These are phyloP conservation scores for Lophius piscatorius DNA, from an alignment of 2,113 vertebrate genomes.

Conservation along the genomic window DNA sequence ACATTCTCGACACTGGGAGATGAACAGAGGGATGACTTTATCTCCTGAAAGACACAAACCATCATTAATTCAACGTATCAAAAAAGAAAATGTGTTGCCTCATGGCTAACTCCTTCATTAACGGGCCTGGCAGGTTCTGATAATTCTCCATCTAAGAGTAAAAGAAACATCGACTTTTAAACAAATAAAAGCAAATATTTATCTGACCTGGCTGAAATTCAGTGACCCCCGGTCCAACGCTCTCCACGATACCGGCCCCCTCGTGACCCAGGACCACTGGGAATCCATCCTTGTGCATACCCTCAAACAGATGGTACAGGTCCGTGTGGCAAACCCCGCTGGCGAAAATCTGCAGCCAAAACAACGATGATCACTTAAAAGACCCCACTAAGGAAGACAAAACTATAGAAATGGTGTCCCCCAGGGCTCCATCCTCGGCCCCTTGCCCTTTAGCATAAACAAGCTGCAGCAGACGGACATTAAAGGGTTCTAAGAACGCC, in stretches of 20 bases:
- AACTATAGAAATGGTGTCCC: too few species aligned
- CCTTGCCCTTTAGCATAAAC: too few species aligned
- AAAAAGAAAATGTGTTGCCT: too few species aligned
- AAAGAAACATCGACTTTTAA: too few species aligned
- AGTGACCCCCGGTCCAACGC: constrained; percentile 84
- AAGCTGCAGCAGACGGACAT: too few species aligned
- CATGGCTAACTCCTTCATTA: too few species aligned
- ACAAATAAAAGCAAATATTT: too few species aligned
- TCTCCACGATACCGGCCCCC: constrained; percentile 87
- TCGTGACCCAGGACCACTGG: constrained; percentile 87
- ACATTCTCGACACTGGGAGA: constrained; percentile 85
- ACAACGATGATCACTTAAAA: not conserved
- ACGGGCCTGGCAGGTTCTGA: too few species aligned
- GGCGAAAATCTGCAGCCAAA: constrained; percentile 81
- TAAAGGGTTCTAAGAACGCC: too few species aligned
- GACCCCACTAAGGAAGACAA: too few species aligned
- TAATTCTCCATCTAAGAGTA: too few species aligned
- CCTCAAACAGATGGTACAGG: constrained; percentile 77
- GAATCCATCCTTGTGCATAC: constrained; percentile 73
- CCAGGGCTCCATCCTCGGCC: too few species aligned
- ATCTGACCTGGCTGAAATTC: constrained; percentile 81
- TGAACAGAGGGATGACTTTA: constrained; percentile 85
- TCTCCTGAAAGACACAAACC: constrained; percentile 76
- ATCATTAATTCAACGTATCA: not conserved
- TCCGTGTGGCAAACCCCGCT: constrained; percentile 85